Base-by-base conservation (phyloP, 2,888 invertebrate species). In the Dolichomitus sp. region DNA sequence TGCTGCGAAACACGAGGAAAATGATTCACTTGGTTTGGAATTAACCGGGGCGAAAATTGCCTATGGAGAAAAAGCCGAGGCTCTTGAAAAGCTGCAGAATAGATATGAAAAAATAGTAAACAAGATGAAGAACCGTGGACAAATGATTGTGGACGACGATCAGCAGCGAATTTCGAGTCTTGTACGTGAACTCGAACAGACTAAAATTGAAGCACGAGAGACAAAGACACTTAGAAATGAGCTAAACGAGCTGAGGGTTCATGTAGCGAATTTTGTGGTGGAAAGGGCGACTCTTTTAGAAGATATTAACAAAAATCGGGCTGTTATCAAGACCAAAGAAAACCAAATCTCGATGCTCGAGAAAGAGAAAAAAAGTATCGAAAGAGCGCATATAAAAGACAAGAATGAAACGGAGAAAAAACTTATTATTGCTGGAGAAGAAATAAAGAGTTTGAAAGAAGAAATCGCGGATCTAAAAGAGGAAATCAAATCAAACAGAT, bases 181-280 rank as follows among this genome's bases (percentile, higher is more conserved):
- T 5, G 50, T 68, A 23, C 65, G 75, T 5, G 81, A 85, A 40
- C 65, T 82, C 5, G 86, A 86, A 33, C n/a, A 48, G 11, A 40
- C 52, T 19, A 78, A 48, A 48, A 70, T 48, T 6, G 65, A 78
- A 40, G 19, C 74, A 12, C 59, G 19, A 9, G 84, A 87, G 5
- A 50, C 86, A 66, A 78, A 70, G 61, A 81, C 74, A 68, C 74
- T 86, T 68, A 80, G 61, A 17, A 42, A 68, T 4, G 89, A 87
- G 27, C 45, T 81, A 23, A 81, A 79, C 37, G 42, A 59, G 37
- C 48, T 77, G 37, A 72, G 45, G 37, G 45, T 72, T 30, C 83
- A 84, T 65, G 77, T 87, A 30, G 48, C 42, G 57, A 54, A 17
- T 61, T 40, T 82, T 2, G 65, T 50, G 30, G 27, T 33, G 5